A percentile compares a stretch with the other conserved stretches of the same genome.
phyloP scores from a whole-genome alignment of 1,140 invertebrate species.

The Meteorus sp. region DNA sequence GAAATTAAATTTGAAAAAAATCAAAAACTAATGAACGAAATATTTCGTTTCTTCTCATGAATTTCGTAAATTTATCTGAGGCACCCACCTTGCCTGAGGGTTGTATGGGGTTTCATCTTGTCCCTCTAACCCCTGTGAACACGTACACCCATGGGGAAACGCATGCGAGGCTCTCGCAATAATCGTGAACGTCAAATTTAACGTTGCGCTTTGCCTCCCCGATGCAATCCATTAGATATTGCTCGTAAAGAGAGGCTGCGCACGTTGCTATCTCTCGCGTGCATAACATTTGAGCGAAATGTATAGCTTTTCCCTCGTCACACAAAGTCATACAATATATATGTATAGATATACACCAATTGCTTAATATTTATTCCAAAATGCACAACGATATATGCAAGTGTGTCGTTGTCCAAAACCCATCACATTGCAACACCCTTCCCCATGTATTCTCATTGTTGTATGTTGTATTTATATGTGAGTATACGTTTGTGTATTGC shows the following conservation, averaged over 20 bases:
- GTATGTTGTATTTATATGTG: background rate
- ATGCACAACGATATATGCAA: background rate
- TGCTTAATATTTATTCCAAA: background rate
- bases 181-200: constrained; percentile 60
- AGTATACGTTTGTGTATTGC: constrained; percentile 7
- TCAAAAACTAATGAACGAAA: too few species aligned
- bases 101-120: constrained; percentile 11
- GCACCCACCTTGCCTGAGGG: too few species aligned
- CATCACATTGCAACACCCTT: too few species aligned
- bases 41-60: too few species aligned
- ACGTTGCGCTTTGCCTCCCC: constrained; percentile 43
- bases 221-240: constrained; percentile 61
- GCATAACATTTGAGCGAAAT: constrained; percentile 28
- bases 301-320: constrained; percentile 5
- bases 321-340: background rate
- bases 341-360: background rate
- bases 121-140: constrained; percentile 14
- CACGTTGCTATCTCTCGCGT: constrained; percentile 46
- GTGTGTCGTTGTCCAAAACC: background rate
- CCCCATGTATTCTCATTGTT: too few species aligned
- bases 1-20: too few species aligned
- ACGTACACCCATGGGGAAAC: constrained; percentile 13
- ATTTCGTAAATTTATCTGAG: too few species aligned
- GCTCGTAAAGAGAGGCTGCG: constrained; percentile 59
- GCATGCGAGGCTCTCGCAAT: constrained; percentile 40